A percentile compares a stretch with the other conserved stretches of the same genome.
These are phyloP conservation scores for Istiophorus platypterus DNA, from an alignment of 2,113 vertebrate genomes.

Conservation along the genomic window DNA sequence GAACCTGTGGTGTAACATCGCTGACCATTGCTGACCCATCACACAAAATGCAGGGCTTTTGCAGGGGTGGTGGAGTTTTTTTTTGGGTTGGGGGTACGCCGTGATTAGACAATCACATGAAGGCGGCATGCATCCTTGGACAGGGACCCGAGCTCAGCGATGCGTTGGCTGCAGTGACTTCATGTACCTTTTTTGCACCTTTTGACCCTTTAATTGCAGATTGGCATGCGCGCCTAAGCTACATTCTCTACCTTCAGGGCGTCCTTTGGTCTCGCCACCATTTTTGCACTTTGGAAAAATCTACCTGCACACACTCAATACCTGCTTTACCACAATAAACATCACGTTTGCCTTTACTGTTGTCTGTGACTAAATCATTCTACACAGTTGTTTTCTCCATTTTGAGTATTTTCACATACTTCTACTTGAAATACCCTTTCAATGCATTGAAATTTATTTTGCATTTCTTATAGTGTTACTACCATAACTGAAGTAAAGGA, in stretches of 20 bases:
- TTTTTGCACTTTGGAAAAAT: neutral
- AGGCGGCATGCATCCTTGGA: slow-evolving; percentile 38
- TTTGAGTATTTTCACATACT: too few species aligned
- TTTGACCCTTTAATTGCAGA: slow-evolving; percentile 1
- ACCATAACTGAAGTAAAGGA: too few species aligned
- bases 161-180: neutral
- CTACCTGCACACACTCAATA: neutral
- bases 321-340: neutral
- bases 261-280: neutral
- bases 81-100: neutral
- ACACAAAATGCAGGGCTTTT: slow-evolving; percentile 4
- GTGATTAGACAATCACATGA: slow-evolving; percentile 27
- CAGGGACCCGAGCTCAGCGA: neutral
- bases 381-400: too few species aligned
- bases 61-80: neutral
- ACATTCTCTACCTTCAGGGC: neutral
- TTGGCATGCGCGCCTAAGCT: neutral
- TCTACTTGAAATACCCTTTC: too few species aligned
- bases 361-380: neutral
- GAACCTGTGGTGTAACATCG: slow-evolving; percentile 13
- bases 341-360: neutral
- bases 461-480: too few species aligned
- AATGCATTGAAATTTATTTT: too few species aligned
- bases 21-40: slow-evolving; percentile 44
- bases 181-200: slow-evolving; percentile 30